Base-by-base conservation (phyloP, 2,888 invertebrate genomes). In the Patella depressa region DNA sequence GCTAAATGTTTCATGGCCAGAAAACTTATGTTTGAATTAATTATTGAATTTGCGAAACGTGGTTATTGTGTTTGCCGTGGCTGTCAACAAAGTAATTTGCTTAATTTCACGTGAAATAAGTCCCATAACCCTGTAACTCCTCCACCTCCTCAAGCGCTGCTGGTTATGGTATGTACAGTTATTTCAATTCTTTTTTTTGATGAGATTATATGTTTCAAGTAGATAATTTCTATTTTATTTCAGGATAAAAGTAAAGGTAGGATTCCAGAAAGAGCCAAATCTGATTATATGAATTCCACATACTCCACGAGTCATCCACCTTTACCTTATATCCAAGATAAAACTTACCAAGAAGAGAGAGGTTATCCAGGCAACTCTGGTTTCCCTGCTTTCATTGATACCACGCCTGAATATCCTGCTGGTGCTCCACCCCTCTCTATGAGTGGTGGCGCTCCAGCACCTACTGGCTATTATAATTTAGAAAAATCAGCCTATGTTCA, bases 251-350 rank as follows among this genome's bases (percentile, higher is more conserved):
- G 91, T 45, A 80, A 80, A 54, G 88, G 90, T 54, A 84, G 86
- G 59, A 81, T 91, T 14, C 88, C 90, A 0, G 87, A 86, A 5
- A 83, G 85, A 55, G 90, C 91, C 19, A 83, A 88, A 74, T 87
- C 88, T 12, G 89, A 88, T 3, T 65, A 65, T 24, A 84, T 88
- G 1, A 83, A 88, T 3, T 90, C 90, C 0, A 91, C 91, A 7
- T 82, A 89, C 53, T 91, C 91, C 86, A 89, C 90, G 0, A 88
- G 90, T n/a, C 91, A 91, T 73, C 90, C 90, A 34, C 89, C 90
- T 7, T 91, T 91, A 80, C 89, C 89, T 74, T 90, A 90, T 83
- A 89, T 90, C 7, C 79, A 83, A 4, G 91, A 90, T 76, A 86
- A 85, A 65, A 85, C 86, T 59, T 90, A 90, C 77, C 86, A 86